Conservation (phyloP, 2,797 vertebrate genomes). For the Bryconaethiops microstoma region DNA sequence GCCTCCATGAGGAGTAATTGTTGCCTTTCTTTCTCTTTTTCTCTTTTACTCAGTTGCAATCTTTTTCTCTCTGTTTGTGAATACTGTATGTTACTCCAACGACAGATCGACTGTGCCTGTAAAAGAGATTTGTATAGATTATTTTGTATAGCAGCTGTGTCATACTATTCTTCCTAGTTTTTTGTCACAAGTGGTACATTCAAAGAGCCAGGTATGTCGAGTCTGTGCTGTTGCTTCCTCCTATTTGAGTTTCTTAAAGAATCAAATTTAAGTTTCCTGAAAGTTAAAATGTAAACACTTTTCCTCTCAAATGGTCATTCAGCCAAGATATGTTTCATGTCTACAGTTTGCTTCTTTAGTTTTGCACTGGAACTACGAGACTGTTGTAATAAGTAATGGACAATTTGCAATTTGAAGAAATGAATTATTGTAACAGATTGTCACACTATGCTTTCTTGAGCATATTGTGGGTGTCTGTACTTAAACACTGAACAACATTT, state of each 20-base stretch:
- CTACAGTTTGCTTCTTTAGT: not conserved
- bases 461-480: too few relatives aligned
- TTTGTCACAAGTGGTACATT: conserved; percentile 34
- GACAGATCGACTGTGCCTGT: conserved; percentile 85
- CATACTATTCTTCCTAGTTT: conserved; percentile 25
- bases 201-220: conserved; percentile 26
- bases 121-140: conserved; percentile 54
- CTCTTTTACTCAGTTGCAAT: conserved; percentile 12
- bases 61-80: conserved; percentile 30
- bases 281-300: not conserved
- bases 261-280: not conserved
- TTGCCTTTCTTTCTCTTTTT: conserved; percentile 22
- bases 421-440: too few relatives aligned
- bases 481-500: too few relatives aligned
- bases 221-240: conserved; percentile 31
- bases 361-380: not conserved
- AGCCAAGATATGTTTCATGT: not conserved
- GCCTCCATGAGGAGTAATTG: conserved; percentile 72
- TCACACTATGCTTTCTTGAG: too few relatives aligned
- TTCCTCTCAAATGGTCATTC: not conserved
- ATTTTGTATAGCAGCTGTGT: conserved; percentile 57
- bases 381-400: not conserved
- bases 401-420: not conserved
- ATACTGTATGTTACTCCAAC: conserved; percentile 63
- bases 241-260: not conserved